phyloP scores from a whole-genome alignment of 2,888 invertebrate genomes.

The Hypselothyrea guttata region DNA sequence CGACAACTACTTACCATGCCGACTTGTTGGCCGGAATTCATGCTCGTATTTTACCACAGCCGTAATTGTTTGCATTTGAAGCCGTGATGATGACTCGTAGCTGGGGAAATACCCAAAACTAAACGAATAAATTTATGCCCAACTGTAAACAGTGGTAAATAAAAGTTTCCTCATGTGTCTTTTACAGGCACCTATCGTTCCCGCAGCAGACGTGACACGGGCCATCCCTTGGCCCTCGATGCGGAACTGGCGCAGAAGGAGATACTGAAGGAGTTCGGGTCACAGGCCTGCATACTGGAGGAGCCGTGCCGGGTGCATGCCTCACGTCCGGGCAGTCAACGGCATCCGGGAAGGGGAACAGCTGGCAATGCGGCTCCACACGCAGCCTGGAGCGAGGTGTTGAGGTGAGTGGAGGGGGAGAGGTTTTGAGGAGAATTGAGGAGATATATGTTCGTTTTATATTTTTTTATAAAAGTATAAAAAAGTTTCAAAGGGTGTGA shows the following conservation, averaged over 20 bases:
- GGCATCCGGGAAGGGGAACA: slow-evolving; percentile 23
- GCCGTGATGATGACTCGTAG: slow-evolving; percentile 33
- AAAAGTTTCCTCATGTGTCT: background rate
- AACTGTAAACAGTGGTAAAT: background rate
- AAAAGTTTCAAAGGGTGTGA: no score
- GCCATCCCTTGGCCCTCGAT: slow-evolving; percentile 84
- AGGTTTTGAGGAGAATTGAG: no score
- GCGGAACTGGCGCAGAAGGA: slow-evolving; percentile 90
- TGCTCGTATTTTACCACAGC: slow-evolving; percentile 17
- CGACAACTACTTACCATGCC: slow-evolving; percentile 34
- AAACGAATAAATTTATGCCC: background rate
- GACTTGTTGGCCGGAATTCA: slow-evolving; percentile 20
- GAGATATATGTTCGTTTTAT: no score
- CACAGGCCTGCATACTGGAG: slow-evolving; percentile 90
- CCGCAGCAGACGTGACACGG: slow-evolving; percentile 85
- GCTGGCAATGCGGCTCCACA: slow-evolving; percentile 48
- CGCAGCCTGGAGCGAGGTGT: slow-evolving; percentile 84
- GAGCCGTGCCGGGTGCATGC: slow-evolving; percentile 86
- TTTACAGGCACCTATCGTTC: slow-evolving; percentile 87
- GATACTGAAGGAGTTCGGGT: slow-evolving; percentile 89
- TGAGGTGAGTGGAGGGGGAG: slow-evolving; percentile 85
- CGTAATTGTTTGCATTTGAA: slow-evolving; percentile 19
- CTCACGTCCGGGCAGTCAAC: slow-evolving; percentile 75
- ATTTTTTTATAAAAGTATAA: no score
- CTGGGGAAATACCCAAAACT: slow-evolving; percentile 33